Evolutionary conservation across 2,888 invertebrate genomes (phyloP), one percentile per base, ranked within the genome.

Genomic region (Diloba caeruleocephala): DNA sequence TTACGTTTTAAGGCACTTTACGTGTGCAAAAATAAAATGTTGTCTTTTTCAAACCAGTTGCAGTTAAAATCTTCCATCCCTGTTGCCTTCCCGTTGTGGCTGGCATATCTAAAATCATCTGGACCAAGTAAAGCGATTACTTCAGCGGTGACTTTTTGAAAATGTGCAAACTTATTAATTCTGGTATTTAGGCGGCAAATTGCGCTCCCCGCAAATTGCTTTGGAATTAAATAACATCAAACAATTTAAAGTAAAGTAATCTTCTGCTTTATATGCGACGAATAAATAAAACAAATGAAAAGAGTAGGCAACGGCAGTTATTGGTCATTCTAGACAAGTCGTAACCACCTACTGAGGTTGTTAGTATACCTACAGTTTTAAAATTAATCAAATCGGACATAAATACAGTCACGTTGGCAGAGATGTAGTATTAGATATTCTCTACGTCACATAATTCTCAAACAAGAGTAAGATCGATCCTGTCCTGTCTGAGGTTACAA

Each of bases 31-130:
- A 69, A 77, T 81, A 82, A 91, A 91, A 90, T 89, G 90, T 90
- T 92, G 92, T 91, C 92, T 92, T 92, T 92, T 92, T 92, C 91
- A 83, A 90, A 89, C 90, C 88, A 90, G 89, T 89, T 87, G 89
- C 89, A 88, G 89, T 91, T 88, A 84, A 90, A 92, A 90, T 91
- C 81, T 85, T 91, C 89, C 76, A 73, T 92, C 90, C 83, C 82
- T 90, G 87, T 91, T 90, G 76, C 80, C 74, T 82, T 82, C 78
- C 81, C 83, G 87, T 84, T 84, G 85, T 84, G 82, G 78, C 72
- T 64, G 66, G 85, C 81, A 85, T 87, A 91, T 90, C 89, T 90
- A 89, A 91, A 90, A 90, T 90, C 89, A 91, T 89, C 90, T 89
- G 87, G 85, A 88, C 85, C 84, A 88, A 90, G 89, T 89, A 90